Percentiles rank a stretch among this genome's conserved stretches.
Conservation (phyloP, 1,140 invertebrate genomes). For the Coenobita brevimanus region DNA sequence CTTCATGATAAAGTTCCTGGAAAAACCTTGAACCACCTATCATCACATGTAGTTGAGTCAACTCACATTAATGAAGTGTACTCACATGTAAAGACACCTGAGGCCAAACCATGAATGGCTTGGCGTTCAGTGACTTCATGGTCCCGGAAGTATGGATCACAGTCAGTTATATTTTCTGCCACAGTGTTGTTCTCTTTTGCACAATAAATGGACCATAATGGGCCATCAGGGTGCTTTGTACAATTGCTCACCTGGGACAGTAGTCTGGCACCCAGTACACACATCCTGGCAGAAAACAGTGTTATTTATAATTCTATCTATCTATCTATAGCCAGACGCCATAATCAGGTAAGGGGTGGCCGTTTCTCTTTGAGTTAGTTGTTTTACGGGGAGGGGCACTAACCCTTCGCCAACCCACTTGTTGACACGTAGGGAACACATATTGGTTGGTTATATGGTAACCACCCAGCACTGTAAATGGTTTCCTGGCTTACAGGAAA, state of each 20-base stretch:
- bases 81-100: slow-evolving; percentile 84
- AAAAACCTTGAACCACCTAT: background rate
- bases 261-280: slow-evolving; percentile 90
- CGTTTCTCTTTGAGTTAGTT: too few relatives aligned
- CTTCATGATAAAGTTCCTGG: background rate
- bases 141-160: slow-evolving; percentile 85
- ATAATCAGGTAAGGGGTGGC: too few relatives aligned
- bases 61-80: background rate
- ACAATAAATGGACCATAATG: slow-evolving; percentile 82
- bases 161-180: slow-evolving; percentile 74
- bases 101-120: slow-evolving; percentile 86
- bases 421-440: too few relatives aligned
- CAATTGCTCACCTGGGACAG: slow-evolving; percentile 85
- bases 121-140: slow-evolving; percentile 77
- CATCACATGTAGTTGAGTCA: background rate
- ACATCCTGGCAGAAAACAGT: too few relatives aligned
- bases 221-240: slow-evolving; percentile 81
- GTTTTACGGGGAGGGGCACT: too few relatives aligned
- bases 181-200: slow-evolving; percentile 75
- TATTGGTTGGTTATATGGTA: too few relatives aligned
- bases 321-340: too few relatives aligned
- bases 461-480: too few relatives aligned
- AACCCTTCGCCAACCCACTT: too few relatives aligned
- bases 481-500: too few relatives aligned
- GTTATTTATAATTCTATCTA: too few relatives aligned